Evolutionary conservation across 2,888 invertebrate species (phyloP).

Genomic region (Nomada fabriciana): DNA sequence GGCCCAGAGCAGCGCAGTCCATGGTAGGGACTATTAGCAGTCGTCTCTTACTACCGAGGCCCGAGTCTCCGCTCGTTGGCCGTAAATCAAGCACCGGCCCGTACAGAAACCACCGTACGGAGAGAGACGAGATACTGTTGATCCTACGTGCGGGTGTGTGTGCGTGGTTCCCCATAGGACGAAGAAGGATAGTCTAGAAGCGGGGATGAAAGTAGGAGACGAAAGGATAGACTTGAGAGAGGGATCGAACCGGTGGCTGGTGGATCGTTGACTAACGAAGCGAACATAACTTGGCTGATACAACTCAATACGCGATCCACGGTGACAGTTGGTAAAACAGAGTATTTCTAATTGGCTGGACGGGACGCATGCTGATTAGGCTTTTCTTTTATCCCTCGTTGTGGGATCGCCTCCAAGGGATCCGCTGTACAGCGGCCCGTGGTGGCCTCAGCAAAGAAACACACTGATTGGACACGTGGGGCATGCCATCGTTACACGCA

Average conservation of each 20-base stretch:
- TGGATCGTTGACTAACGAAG: constrained; percentile 80
- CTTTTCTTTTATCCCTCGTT: constrained; percentile 78
- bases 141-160: constrained; percentile 41
- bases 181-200: constrained; percentile 9
- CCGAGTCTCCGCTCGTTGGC: constrained; percentile 76
- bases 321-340: constrained; percentile 84
- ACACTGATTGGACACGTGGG: constrained; percentile 82
- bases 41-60: constrained; percentile 80
- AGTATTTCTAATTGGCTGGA: constrained; percentile 84
- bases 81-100: constrained; percentile 83
- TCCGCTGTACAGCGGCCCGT: constrained; percentile 64
- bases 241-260: constrained; percentile 44
- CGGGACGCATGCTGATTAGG: constrained; percentile 83
- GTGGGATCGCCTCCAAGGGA: constrained; percentile 54
- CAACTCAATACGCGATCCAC: constrained; percentile 83
- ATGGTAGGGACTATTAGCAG: constrained; percentile 83
- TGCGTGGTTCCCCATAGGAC: not conserved
- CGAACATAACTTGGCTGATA: constrained; percentile 83
- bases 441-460: constrained; percentile 80
- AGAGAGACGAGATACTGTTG: constrained; percentile 4
- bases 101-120: constrained; percentile 65
- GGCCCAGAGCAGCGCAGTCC: constrained; percentile 74
- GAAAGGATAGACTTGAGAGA: constrained; percentile 4
- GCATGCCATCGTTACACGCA: constrained; percentile 76
- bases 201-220: constrained; percentile 33